A percentile compares a stretch with the other conserved stretches of the same genome.
Conservation (phyloP, 1,140 invertebrate genomes). For the Drosophila elegans region DNA sequence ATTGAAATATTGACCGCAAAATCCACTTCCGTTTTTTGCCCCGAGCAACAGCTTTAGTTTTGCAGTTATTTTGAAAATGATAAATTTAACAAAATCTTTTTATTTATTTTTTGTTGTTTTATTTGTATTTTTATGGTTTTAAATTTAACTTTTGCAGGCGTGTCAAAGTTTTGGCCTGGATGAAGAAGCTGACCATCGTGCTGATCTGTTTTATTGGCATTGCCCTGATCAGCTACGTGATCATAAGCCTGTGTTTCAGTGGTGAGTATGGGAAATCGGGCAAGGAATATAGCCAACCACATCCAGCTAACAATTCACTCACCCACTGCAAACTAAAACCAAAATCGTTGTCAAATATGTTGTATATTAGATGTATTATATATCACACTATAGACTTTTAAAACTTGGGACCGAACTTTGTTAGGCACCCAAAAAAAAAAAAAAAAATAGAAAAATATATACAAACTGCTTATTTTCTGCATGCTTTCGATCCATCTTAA, state of each 20-base stretch:
- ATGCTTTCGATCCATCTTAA: slow-evolving; percentile 45
- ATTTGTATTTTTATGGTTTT: too few relatives aligned
- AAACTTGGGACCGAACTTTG: background rate
- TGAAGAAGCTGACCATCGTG: slow-evolving; percentile 81
- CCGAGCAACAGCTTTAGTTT: too few relatives aligned
- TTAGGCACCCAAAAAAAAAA: background rate
- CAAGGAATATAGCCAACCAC: slow-evolving; percentile 16
- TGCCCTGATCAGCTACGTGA: slow-evolving; percentile 78
- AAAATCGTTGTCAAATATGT: slow-evolving; percentile 4
- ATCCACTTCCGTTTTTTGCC: too few relatives aligned
- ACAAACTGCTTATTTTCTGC: slow-evolving; percentile 28
- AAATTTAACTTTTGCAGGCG: slow-evolving; percentile 52
- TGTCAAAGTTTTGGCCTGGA: slow-evolving; percentile 79
- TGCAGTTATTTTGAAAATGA: too few relatives aligned
- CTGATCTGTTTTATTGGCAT: slow-evolving; percentile 82
- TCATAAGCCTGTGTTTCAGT: slow-evolving; percentile 81
- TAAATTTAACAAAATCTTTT: too few relatives aligned
- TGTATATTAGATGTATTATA: slow-evolving; percentile 1
- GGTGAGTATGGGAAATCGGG: slow-evolving; percentile 62
- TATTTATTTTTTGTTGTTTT: too few relatives aligned
- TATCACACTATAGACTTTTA: slow-evolving; percentile 4
- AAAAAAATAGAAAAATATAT: background rate
- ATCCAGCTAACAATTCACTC: slow-evolving; percentile 69
- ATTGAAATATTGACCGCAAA: too few relatives aligned
- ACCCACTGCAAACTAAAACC: slow-evolving; percentile 54